Evolutionary conservation across 2,888 invertebrate genomes (phyloP).

Genomic region (Rotaria socialis): DNA sequence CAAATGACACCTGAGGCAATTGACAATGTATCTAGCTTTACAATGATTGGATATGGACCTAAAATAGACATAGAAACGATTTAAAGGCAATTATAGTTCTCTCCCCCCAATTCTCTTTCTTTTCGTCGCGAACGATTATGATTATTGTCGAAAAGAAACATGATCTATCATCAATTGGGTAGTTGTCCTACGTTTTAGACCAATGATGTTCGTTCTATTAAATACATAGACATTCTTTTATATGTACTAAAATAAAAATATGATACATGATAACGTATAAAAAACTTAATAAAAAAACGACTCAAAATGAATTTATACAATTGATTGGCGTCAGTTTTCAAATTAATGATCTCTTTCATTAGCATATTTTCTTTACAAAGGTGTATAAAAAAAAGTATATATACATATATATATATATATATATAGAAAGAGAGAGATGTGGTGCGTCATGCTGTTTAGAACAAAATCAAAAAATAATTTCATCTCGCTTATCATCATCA

Average conservation of each 20-base stretch:
- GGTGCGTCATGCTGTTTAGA: constrained; percentile 23
- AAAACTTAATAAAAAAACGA: not conserved
- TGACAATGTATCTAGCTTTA: constrained; percentile 14
- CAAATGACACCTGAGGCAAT: constrained; percentile 37
- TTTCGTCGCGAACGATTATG: constrained; percentile 10
- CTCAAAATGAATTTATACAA: not conserved
- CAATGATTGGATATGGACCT: not conserved
- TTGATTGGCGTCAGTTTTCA: constrained; percentile 32
- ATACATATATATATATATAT: not conserved
- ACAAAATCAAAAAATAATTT: constrained; percentile 29
- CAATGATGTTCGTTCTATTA: not conserved
- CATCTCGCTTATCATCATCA: not conserved
- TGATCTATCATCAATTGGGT: constrained; percentile 29
- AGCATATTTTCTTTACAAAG: constrained; percentile 12
- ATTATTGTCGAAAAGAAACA: constrained; percentile 27
- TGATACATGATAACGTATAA: not conserved
- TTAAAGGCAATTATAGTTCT: constrained; percentile 29
- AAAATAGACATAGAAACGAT: constrained; percentile 12
- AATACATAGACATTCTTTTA: not conserved
- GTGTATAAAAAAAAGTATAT: not conserved
- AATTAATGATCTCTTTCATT: constrained; percentile 23
- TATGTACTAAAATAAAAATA: not conserved
- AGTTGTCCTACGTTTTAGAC: not conserved
- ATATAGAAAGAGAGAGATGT: no score
- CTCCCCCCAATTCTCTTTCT: not conserved